Percentiles rank a stretch among this genome's conserved stretches.
phyloP scores from a whole-genome alignment of 2,113 vertebrate genomes.

The Lepus timidus region DNA sequence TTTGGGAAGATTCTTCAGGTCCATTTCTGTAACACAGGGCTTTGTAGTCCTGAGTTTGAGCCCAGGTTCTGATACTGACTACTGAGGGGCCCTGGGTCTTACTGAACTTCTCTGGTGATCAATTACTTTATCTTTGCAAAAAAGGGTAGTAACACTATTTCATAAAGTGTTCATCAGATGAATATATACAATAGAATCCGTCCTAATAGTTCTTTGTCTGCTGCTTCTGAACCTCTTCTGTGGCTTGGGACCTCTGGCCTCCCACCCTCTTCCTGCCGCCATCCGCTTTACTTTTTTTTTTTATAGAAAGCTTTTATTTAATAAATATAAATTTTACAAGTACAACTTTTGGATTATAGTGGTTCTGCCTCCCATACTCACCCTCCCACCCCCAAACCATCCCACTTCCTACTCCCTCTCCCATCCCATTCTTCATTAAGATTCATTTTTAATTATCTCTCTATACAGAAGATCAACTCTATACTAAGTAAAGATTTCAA shows the following conservation, averaged over 20 bases:
- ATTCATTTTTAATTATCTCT: too few relatives aligned
- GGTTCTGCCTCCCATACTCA: too few relatives aligned
- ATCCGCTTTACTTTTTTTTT: too few relatives aligned
- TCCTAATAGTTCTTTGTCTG: background rate
- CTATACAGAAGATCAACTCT: too few relatives aligned
- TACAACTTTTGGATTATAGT: too few relatives aligned
- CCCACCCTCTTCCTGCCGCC: background rate
- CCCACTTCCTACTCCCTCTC: too few relatives aligned
- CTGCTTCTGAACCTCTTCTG: background rate
- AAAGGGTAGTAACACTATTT: background rate
- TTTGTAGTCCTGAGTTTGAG: background rate
- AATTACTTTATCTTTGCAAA: constrained; percentile 30
- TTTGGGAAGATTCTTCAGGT: background rate
- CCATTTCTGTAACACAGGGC: background rate
- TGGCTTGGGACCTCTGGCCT: background rate
- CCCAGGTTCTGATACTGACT: background rate
- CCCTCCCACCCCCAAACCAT: too few relatives aligned
- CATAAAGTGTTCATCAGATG: background rate
- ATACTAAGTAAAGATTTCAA: too few relatives aligned
- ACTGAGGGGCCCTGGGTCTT: background rate
- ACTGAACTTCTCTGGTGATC: background rate
- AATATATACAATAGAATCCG: background rate
- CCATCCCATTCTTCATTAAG: too few relatives aligned
- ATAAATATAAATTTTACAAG: too few relatives aligned
- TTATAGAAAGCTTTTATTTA: too few relatives aligned